phyloP scores from a whole-genome alignment of 1,140 invertebrate genomes.

The Zaprionus vittiger region DNA sequence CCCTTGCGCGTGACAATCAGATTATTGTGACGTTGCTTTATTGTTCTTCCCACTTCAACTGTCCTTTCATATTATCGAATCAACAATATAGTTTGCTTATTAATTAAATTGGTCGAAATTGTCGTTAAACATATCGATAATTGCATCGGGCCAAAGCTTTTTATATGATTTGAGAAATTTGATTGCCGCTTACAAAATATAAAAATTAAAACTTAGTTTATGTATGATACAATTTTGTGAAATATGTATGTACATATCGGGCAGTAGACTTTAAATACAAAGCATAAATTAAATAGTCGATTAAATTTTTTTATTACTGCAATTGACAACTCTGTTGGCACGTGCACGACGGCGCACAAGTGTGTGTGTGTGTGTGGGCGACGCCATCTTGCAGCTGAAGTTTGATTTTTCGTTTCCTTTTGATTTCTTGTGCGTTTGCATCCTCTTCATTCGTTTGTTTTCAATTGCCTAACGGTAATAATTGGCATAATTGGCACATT shows the following conservation, averaged over 20 bases:
- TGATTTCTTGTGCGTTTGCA: not conserved
- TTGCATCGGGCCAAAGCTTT: not conserved
- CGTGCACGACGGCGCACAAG: not conserved
- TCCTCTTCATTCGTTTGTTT: conserved; percentile 4
- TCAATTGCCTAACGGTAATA: conserved; percentile 51
- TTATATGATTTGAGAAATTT: not conserved
- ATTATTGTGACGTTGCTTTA: not conserved
- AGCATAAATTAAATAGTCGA: not conserved
- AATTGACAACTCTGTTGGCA: not conserved
- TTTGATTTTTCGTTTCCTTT: conserved; percentile 1
- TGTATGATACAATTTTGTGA: not conserved
- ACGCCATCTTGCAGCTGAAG: conserved; percentile 21
- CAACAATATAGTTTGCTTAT: not conserved
- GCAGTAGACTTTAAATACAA: not conserved
- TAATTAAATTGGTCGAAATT: no score
- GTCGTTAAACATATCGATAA: not conserved
- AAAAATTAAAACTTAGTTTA: not conserved
- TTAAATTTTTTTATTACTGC: not conserved
- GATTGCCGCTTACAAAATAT: not conserved
- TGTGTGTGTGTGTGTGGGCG: not conserved
- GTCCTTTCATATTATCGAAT: not conserved
- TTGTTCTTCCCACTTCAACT: not conserved
- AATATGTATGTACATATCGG: not conserved
- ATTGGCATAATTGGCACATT: conserved; percentile 70
- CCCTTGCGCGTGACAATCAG: not conserved